These are phyloP conservation scores for Andrena minutula DNA, from an alignment of 2,888 invertebrate genomes.

Conservation along the genomic window DNA sequence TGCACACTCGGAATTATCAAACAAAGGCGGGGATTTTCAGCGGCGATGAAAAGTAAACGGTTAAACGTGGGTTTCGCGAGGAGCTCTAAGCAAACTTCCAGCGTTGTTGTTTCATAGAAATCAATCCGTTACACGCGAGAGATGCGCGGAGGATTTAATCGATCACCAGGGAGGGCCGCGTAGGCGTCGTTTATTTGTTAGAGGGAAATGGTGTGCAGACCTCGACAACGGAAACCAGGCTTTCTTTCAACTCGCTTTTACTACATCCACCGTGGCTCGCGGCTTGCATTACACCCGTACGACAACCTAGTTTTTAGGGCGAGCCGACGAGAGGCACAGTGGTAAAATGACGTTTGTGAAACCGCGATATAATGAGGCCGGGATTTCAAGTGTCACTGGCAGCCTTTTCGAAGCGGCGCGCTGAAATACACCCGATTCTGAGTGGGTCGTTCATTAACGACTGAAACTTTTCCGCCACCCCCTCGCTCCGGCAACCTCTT, in stretches of 20 bases:
- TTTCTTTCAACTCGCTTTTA: conserved; percentile 5
- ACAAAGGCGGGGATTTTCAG: too few species aligned
- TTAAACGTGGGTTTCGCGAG: neutral
- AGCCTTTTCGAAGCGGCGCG: conserved; percentile 59
- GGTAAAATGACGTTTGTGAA: conserved; percentile 58
- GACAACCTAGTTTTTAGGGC: conserved; percentile 55
- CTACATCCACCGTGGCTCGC: neutral
- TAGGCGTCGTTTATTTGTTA: neutral
- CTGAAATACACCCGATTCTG: conserved; percentile 54
- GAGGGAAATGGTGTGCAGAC: neutral
- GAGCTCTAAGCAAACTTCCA: neutral
- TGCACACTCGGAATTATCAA: neutral
- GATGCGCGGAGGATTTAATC: too few species aligned
- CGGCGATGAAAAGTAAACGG: neutral
- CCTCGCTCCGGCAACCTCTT: neutral
- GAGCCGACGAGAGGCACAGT: conserved; percentile 38
- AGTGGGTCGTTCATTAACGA: conserved; percentile 64
- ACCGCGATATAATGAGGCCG: conserved; percentile 64
- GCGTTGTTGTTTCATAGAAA: neutral
- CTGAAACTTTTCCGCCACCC: conserved; percentile 42
- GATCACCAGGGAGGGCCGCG: too few species aligned
- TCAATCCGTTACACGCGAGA: neutral
- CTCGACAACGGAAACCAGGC: neutral
- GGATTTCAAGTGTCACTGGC: conserved; percentile 65
- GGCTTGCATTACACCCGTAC: conserved; percentile 15